These are phyloP conservation scores for Agrypnus murinus DNA, from an alignment of 2,888 invertebrate species.

Conservation along the genomic window DNA sequence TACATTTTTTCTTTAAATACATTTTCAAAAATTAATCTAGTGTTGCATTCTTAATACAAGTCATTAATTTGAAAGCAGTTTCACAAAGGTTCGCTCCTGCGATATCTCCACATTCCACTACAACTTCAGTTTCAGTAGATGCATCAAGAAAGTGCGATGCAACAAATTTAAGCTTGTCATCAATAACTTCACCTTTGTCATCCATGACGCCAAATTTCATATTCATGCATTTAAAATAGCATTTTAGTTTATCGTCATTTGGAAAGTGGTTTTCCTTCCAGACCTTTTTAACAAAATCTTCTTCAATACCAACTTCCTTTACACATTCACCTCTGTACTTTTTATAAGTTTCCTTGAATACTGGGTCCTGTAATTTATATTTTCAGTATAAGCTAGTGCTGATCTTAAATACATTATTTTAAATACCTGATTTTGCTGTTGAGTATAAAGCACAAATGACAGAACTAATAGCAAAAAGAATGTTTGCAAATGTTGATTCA, in stretches of 20 bases:
- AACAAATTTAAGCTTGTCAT: not conserved
- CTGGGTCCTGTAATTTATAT: not conserved
- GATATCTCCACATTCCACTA: conserved; percentile 5
- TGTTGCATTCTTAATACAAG: not conserved
- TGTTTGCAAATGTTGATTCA: too few relatives aligned
- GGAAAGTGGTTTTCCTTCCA: not conserved
- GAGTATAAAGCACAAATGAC: not conserved
- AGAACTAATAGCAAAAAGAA: too few relatives aligned
- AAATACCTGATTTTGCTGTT: not conserved
- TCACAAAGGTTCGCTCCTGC: conserved; percentile 4
- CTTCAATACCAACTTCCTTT: too few relatives aligned
- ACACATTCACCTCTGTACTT: too few relatives aligned
- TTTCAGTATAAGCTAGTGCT: too few relatives aligned
- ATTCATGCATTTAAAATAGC: conserved; percentile 20
- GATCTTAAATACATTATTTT: too few relatives aligned
- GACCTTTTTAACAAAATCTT: not conserved
- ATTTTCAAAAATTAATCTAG: too few relatives aligned
- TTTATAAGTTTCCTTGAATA: not conserved
- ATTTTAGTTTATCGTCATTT: not conserved
- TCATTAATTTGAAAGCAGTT: not conserved
- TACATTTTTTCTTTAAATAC: too few relatives aligned
- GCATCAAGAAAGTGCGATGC: not conserved
- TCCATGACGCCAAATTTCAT: conserved; percentile 7
- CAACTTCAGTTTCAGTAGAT: not conserved
- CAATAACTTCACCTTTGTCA: not conserved